These are phyloP conservation scores for Phrynocephalus vlangalii DNA, from an alignment of 2,797 vertebrate species.

Conservation along the genomic window DNA sequence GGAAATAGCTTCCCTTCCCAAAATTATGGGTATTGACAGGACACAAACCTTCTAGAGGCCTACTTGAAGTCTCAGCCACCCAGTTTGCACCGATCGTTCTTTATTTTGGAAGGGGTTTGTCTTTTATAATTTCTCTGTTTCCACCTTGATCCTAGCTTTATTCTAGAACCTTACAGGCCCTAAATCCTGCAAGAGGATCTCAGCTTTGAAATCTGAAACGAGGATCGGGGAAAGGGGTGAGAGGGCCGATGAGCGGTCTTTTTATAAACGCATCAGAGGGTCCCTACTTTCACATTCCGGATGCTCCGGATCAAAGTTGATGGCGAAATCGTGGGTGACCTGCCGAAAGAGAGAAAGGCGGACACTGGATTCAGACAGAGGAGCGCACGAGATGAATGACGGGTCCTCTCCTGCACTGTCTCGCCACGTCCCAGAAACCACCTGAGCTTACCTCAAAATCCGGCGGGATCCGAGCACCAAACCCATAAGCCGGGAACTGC, in stretches of 20 bases:
- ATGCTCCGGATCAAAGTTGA: constrained; percentile 89
- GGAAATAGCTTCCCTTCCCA: not conserved
- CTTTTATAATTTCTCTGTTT: not conserved
- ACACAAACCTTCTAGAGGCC: not conserved
- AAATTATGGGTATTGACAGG: not conserved
- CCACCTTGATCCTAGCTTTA: not conserved
- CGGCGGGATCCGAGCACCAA: constrained; percentile 86
- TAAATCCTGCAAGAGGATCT: not conserved
- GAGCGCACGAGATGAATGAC: not conserved
- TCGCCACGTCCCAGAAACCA: not conserved
- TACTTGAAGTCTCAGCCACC: no score
- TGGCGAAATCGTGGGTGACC: constrained; percentile 90
- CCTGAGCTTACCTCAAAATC: constrained; percentile 83
- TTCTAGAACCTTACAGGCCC: no score
- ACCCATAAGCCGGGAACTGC: constrained; percentile 89
- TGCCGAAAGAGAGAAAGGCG: constrained; percentile 48
- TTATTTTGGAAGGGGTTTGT: not conserved
- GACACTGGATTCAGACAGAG: not conserved
- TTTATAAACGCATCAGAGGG: not conserved
- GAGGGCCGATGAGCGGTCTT: not conserved
- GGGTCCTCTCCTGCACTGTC: not conserved
- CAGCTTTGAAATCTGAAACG: not conserved
- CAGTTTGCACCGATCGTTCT: not conserved
- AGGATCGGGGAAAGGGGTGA: not conserved
- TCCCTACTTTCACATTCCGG: constrained; percentile 87